Conservation (phyloP, 2,797 vertebrate genomes). For the Ctenosaura bakeri region DNA sequence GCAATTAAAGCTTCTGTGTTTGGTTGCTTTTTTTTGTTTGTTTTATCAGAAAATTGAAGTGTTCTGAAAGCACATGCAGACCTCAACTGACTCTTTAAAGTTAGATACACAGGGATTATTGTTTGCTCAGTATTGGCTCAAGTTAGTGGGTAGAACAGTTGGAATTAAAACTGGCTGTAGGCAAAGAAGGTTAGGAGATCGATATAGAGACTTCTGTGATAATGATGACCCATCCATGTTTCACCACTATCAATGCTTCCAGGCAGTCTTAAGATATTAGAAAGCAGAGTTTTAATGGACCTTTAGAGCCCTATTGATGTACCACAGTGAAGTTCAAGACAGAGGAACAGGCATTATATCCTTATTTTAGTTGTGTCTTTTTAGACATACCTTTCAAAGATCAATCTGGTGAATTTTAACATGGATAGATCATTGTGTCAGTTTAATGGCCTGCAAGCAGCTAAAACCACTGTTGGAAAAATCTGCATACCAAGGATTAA, state of each 20-base stretch:
- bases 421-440: neutral
- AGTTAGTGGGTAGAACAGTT: constrained; percentile 32
- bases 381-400: neutral
- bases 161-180: constrained; percentile 53
- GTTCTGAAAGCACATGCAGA: constrained; percentile 41
- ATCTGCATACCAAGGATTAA: neutral
- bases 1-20: constrained; percentile 7
- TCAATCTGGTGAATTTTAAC: neutral
- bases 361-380: constrained; percentile 25
- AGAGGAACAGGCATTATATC: constrained; percentile 15
- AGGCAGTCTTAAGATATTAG: constrained; percentile 63
- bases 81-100: constrained; percentile 47
- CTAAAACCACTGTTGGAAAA: neutral
- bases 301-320: constrained; percentile 44
- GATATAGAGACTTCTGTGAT: constrained; percentile 11
- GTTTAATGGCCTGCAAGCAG: constrained; percentile 1
- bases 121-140: constrained; percentile 3
- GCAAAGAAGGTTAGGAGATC: constrained; percentile 52
- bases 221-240: constrained; percentile 43
- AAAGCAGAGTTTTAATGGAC: constrained; percentile 66
- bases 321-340: constrained; percentile 20
- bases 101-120: neutral
- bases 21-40: constrained; percentile 26
- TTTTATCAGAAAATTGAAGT: constrained; percentile 47
- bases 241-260: constrained; percentile 47